Evolutionary conservation across 2,113 vertebrate species (phyloP), one percentile per base, ranked within the genome.

Genomic region (Oryzias melastigma): DNA sequence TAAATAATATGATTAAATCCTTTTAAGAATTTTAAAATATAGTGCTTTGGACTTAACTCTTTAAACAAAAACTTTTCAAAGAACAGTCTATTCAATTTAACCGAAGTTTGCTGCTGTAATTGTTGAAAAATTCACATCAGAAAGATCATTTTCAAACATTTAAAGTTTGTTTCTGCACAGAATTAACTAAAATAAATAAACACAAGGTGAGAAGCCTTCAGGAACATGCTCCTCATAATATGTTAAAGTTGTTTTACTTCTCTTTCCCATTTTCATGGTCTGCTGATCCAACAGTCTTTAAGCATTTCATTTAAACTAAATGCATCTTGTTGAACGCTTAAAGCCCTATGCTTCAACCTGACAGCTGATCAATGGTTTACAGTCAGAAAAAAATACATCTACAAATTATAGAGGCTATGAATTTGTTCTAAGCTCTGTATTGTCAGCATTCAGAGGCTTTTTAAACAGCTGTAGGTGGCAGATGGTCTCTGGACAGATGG

Each of bases 341-440:
- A 43, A 20, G 46, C 35, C 62, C 22, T 77, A 67, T 44, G 59
- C 43, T 17, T 24, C 52, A 44, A 62, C 17, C 64, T 54, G 53
- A 73, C 58, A 63, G 76, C 14, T 55, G 65, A 49, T 68, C 56
- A 50, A 35, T 69, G 77, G 73, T 82, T 80, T 64, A 66, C 7
- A 43, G 49, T 46, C 17, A 40, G 35, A 60, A 40, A 50, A 65
- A 27, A 25, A 40, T 24, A 7, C 14, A 25, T 55, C 25, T 45
- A 20, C 4, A 6, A 17, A 47, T 62, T 54, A 44, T 47, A 16
- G 24, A 64, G 3, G 58, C 24, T 50, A 27, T 49, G 29, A 56
- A 68, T 71, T 35, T 62, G 52, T 67, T 35, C 12, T 14, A 47
- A 65, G 50, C 27, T 58, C 54, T 58, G 46, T 61, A 14, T 19